phyloP scores from a whole-genome alignment of 2,888 invertebrate genomes.

The Drosophila neoperkinsi region DNA sequence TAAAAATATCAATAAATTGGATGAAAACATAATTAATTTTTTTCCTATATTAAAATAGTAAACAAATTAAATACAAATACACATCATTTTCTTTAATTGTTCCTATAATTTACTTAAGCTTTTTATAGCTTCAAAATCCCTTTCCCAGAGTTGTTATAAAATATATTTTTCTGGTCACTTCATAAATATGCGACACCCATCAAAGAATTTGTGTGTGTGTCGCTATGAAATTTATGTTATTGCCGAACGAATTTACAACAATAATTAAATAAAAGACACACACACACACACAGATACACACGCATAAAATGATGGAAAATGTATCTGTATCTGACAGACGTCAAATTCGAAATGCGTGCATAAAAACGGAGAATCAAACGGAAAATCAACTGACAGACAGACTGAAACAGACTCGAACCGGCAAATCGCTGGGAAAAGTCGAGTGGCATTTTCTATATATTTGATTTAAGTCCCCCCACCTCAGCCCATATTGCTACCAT shows the following conservation, averaged over 20 bases:
- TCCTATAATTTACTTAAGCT: conserved; percentile 2
- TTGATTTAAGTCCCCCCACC: conserved; percentile 39
- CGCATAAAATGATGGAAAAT: conserved; percentile 50
- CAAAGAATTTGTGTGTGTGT: conserved; percentile 53
- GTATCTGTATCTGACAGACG: conserved; percentile 69
- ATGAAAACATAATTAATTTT: neutral
- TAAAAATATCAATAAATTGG: neutral
- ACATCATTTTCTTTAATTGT: neutral
- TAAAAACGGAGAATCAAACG: conserved; percentile 66
- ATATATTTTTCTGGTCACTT: conserved; percentile 34
- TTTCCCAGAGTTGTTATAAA: conserved; percentile 14
- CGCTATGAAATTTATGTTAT: conserved; percentile 64
- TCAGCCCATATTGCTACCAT: conserved; percentile 15
- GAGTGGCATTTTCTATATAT: conserved; percentile 56
- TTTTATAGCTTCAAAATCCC: conserved; percentile 15
- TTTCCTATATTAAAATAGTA: neutral
- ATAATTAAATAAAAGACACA: conserved; percentile 66
- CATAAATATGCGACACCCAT: conserved; percentile 55
- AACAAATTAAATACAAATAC: conserved; percentile 11
- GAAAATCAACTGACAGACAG: conserved; percentile 29
- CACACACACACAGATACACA: conserved; percentile 5
- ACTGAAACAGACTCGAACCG: neutral
- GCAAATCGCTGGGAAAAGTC: conserved; percentile 59
- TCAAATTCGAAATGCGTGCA: conserved; percentile 74
- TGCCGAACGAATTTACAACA: conserved; percentile 68